A percentile compares a stretch with the other conserved stretches of the same genome.
Conservation (phyloP, 2,888 invertebrate species). For the Biston stratarius region DNA sequence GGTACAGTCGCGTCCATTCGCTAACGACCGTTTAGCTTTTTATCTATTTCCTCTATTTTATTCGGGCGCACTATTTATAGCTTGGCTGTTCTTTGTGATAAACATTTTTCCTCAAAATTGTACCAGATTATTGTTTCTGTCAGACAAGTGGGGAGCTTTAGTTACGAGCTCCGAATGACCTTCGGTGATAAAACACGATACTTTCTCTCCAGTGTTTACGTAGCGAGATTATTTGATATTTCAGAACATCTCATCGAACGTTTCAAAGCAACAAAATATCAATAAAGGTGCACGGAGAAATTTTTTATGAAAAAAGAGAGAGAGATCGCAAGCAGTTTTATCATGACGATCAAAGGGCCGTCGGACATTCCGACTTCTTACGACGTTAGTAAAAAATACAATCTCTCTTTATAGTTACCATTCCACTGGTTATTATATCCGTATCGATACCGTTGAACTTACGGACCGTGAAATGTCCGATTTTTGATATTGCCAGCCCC, state of each 20-base stretch:
- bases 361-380: constrained; percentile 84
- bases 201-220: constrained; percentile 34
- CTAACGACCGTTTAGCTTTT: constrained; percentile 75
- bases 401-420: constrained; percentile 86
- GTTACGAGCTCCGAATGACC: constrained; percentile 77
- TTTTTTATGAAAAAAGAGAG: constrained; percentile 71
- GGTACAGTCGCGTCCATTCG: constrained; percentile 53
- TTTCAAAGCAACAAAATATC: constrained; percentile 63
- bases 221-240: constrained; percentile 43
- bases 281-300: constrained; percentile 71
- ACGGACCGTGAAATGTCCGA: constrained; percentile 83
- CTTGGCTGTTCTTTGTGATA: constrained; percentile 80
- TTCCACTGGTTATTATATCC: constrained; percentile 85
- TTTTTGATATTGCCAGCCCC: constrained; percentile 74
- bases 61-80: constrained; percentile 79
- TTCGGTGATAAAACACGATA: constrained; percentile 60
- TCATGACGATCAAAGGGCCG: constrained; percentile 85
- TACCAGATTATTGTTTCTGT: constrained; percentile 81
- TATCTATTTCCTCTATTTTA: constrained; percentile 81
- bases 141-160: constrained; percentile 72
- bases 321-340: constrained; percentile 80
- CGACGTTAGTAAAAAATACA: constrained; percentile 86
- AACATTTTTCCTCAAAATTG: constrained; percentile 79
- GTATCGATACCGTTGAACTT: constrained; percentile 81
- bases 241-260: constrained; percentile 58